Evolutionary conservation across 2,888 invertebrate species (phyloP).

Genomic region (Caenorhabditis angaria): DNA sequence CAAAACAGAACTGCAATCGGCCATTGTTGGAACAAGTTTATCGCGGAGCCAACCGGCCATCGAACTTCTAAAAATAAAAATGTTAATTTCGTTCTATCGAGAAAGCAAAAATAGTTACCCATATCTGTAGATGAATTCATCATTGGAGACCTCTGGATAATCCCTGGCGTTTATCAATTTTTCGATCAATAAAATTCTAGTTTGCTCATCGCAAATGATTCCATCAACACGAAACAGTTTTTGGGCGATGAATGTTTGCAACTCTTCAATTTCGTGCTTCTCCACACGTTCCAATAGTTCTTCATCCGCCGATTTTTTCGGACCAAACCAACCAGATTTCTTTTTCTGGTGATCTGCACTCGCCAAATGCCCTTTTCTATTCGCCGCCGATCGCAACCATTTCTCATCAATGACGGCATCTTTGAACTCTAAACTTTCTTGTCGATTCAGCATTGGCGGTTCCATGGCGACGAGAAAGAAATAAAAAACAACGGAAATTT

Average conservation of each 20-base stretch:
- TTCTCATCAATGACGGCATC: constrained; percentile 45
- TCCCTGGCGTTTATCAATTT: constrained; percentile 38
- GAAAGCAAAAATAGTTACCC: constrained; percentile 25
- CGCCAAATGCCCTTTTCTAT: constrained; percentile 39
- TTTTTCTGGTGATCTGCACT: constrained; percentile 23
- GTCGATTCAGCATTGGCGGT: constrained; percentile 4
- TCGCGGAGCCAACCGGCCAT: constrained; percentile 58
- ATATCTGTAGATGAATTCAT: constrained; percentile 45
- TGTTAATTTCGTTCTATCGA: not conserved
- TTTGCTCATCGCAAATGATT: constrained; percentile 59
- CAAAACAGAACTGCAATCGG: constrained; percentile 55
- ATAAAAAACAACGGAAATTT: not conserved
- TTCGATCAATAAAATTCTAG: constrained; percentile 54
- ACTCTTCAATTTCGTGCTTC: constrained; percentile 56
- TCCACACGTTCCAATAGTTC: constrained; percentile 40
- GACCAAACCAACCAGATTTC: constrained; percentile 35
- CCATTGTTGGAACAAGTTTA: constrained; percentile 53
- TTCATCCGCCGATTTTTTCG: constrained; percentile 30
- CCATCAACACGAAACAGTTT: constrained; percentile 59
- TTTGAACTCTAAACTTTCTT: constrained; percentile 40
- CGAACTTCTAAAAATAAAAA: constrained; percentile 32
- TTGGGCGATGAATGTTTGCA: constrained; percentile 60
- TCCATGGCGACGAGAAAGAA: constrained; percentile 11
- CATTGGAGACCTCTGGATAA: constrained; percentile 32
- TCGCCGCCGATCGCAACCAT: constrained; percentile 27